Base-by-base conservation (phyloP, 1,140 invertebrate species). In the Papilio helenus region DNA sequence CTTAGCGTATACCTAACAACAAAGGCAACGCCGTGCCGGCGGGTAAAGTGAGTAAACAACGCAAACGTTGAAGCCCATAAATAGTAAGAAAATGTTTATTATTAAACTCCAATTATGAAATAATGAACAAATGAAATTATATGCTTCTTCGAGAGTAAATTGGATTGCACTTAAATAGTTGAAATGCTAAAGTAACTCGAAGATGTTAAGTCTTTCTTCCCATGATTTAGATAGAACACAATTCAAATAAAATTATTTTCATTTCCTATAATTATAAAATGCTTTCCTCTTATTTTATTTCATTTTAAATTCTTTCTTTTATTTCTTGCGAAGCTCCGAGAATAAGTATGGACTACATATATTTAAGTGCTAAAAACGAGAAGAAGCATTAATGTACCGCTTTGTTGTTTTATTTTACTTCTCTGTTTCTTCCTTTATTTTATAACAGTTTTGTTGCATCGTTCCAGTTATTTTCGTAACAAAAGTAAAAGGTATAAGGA, bases 401-500 rank as follows among this genome's bases (percentile, higher is more conserved):
- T n/a, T 61, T 23, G 58, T 61, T 26, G 16, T 61, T 61, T 61
- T 61, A 61, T 61, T 61, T 61, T 14, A 12, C 29, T 61, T 61
- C n/a, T 55, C 51, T 20, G n/a, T 20, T 55, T 55, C 51, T 55
- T 51, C 49, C n/a, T n/a, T 55, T n/a, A 55, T 39, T 49, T 16
- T 49, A 20, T 55, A 20, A 55, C 51, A 55, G 51, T 55, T 61
- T 58, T 61, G 9, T 61, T 26, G 20, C 58, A 26, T 7, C 2
- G 58, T 26, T 61, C 23, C 10, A 61, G 10, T 61, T 61, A 9
- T 61, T 61, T 61, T 29, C 61, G 12, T 68, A 68, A 29, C 12
- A 68, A 68, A 29, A 68, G 61, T 23, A 61, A 61, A 23, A 61
- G 46, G 46, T 55, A 55, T 55, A 68, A 29, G 61, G 9, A 61